Evolutionary conservation across 2,113 vertebrate species (phyloP), one percentile per base, ranked within the genome.

Genomic region (Promerops cafer): DNA sequence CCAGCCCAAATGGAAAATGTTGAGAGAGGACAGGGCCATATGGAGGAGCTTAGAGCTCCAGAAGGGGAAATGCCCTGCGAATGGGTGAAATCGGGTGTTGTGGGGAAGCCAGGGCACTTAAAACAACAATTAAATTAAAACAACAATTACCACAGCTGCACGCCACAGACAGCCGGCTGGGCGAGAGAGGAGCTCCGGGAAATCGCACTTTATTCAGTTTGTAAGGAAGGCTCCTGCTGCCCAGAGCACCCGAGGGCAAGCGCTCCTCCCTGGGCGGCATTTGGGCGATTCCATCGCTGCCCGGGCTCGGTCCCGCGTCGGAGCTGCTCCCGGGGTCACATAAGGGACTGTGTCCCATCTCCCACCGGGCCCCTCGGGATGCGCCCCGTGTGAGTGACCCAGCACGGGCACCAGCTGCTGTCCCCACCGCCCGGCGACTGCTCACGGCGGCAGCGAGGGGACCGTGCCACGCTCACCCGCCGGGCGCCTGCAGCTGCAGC

Each of bases 1-100:
- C 87, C 35, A 47, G 94, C 91, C 94, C 92, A 89, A 85, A 94
- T 92, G 63, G 92, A 86, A 97, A 95, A 97, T 85, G 95, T 94
- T 97, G 98, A 98, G 97, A 71, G 66, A 97, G 97, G 91, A 61
- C 69, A 66, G 92, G 91, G 95, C 97, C 98, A 98, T 98, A 98
- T 98, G 98, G 98, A 94, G 70, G 63, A 95, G 97, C 97, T 98
- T 98, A 98, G 59, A 65, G 96, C 93, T 72, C 78, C 27, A 39
- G 76, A 74, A 86, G 60, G 89, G 92, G 89, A 96, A 97, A 96
- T 94, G 92, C 89, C 95, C 81, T 39, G 40, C 21, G 54, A 83
- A 47, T 13, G 50, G 22, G 53, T 92, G 85, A 97, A 98, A 98
- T 98, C 94, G 97, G 92, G 88, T 21, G 24, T 40, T 87, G 92